Evolutionary conservation across 2,888 invertebrate species (phyloP), one percentile per base, ranked within the genome.

Genomic region (Callyntrura guangdongensis): DNA sequence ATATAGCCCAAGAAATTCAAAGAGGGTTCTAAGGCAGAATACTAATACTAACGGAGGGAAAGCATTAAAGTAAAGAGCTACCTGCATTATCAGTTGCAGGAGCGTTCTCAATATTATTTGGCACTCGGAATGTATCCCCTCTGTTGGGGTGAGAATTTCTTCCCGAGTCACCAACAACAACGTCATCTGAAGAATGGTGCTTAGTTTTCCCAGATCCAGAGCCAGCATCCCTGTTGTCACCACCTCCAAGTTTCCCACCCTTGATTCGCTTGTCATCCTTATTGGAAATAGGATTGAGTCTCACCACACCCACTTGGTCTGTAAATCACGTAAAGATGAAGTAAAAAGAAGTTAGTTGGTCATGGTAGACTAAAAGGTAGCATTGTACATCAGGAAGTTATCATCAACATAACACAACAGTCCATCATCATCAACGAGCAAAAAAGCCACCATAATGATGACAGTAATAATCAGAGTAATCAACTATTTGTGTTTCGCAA

Each of bases 21-120:
- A 12, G 4, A 67, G 22, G 64, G 25, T 45, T 36, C 36, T 36
- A 36, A 47, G 64, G 27, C 14, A 61, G 61, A 20, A 22, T 61
- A 11, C n/a, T n/a, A n/a, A n/a, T n/a, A n/a, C n/a, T n/a, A n/a
- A n/a, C n/a, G 9, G 0, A 56, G 61, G 1, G 8, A 61, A 2
- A 8, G 3, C 61, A 20, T 0, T 20, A 9, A 61, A 61, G 9
- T 9, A 61, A 22, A 5, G 5, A 27, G 25, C 69, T 91, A 92
- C 93, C 93, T 91, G 92, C 91, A 92, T 90, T 91, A 91, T 93
- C 92, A 87, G 92, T 93, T 64, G 92, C 92, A 87, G 93, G 92
- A 67, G 92, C 91, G 9, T 92, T 89, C 77, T 92, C 93, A 53
- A 93, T 90, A 36, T 36, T 36, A 36, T 91, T 91, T 79, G 93